Conservation (phyloP, 37 sponge, comb jelly and placozoan genomes). For the Hexactinellida sp. region DNA sequence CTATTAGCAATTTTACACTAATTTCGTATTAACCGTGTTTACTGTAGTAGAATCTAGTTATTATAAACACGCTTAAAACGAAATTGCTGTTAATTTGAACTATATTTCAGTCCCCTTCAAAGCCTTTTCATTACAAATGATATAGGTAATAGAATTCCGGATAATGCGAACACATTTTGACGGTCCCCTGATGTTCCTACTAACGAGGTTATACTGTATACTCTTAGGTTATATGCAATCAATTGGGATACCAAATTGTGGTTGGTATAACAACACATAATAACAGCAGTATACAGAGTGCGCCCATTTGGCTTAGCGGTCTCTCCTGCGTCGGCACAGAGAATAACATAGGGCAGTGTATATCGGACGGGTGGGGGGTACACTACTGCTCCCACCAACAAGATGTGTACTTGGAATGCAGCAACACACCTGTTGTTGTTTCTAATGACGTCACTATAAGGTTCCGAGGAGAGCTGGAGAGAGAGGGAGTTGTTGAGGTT, state of each 20-base stretch:
- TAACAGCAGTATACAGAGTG: not conserved
- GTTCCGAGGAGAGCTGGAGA: not conserved
- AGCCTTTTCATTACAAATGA: no score
- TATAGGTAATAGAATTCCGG: no score
- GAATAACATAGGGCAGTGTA: constrained; percentile 10
- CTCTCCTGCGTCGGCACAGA: constrained; percentile 30
- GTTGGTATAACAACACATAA: not conserved
- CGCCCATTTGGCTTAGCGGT: constrained; percentile 25
- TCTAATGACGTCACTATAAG: not conserved
- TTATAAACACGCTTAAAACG: no score
- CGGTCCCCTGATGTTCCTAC: not conserved
- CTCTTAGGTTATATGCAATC: not conserved
- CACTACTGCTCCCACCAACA: not conserved
- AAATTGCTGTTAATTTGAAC: no score
- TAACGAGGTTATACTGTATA: not conserved
- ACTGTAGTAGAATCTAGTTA: no score
- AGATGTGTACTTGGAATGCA: not conserved
- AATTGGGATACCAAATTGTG: not conserved
- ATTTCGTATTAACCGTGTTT: no score
- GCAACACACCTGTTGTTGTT: not conserved
- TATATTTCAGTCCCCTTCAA: no score
- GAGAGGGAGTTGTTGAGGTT: not conserved
- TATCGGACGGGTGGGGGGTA: not conserved
- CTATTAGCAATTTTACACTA: no score
- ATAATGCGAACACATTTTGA: no score